Base-by-base conservation (phyloP, 37 sponge, comb jelly and placozoan species). In the Aphrocallistes beatrix region DNA sequence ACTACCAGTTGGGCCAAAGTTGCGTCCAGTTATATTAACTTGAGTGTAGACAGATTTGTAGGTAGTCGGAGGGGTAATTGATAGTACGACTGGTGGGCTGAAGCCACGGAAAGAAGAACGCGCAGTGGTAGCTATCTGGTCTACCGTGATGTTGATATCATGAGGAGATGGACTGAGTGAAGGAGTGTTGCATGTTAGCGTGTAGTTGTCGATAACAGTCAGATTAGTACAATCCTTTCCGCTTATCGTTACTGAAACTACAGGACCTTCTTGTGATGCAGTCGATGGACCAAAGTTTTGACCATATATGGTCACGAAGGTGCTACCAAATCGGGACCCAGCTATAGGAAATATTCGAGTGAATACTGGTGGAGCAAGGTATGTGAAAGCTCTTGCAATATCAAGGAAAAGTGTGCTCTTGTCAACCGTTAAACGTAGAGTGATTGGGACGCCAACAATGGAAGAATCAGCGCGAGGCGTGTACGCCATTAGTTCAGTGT, bases 241-340 rank as follows among this genome's bases (percentile, higher is more conserved):
- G 30, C 90, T 90, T 42, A 95, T 88, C 25, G 49, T 34, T 23
- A 95, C 96, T 1, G 39, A 48, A 13, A 95, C 92, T 37, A 32
- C 86, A 38, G 96, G 96, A 0, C 96, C 93, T 39, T 84, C 83
- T 13, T 36, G 87, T 6, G 90, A 91, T 1, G 38, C 51, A n/a
- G 88, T 86, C 0, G 95, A 87, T 51, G 93, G 96, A 39, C 96
- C 96, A 88, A 93, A 95, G 84, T 95, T 89, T 9, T 86, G 38
- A 0, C 96, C 96, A 85, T 34, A 87, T 0, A 95, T 38, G 37
- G 91, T 90, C 28, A 95, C 32, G 10, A 86, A 51, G 36, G 96
- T 92, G 39, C 85, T 90, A 10, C 96, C 96, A 81, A 51, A 51
- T 36, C 38, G 39, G 25, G 92, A 86, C 25, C 83, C 93, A 39